Base-by-base conservation (phyloP, 1,140 invertebrate genomes). In the Trichoplusia ni region DNA sequence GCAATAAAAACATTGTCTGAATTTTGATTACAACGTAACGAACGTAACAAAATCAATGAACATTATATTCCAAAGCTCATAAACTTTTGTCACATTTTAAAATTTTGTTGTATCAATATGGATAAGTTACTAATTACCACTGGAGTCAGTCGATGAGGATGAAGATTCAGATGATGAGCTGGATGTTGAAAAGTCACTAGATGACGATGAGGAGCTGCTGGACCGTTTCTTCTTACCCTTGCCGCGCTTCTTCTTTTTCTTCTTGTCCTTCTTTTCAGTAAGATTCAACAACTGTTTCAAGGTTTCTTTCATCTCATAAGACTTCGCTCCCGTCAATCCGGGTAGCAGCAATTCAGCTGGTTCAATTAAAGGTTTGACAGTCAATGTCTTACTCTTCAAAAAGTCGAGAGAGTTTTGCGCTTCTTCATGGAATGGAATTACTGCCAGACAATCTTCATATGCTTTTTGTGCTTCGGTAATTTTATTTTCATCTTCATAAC, bases 401-500 rank as follows among this genome's bases (percentile, higher is more conserved):
- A 94, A 95, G 49, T 96, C 95, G 53, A 97, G 92, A 0, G 95
- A 96, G 75, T 95, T 95, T 64, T 95, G 93, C 0, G 96, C 96
- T 83, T 97, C 96, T 73, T 96, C 95, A 85, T 97, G 96, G 76
- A 94, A 95, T 0, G 96, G 95, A 70, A 95, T 94, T 13, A 97
- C 94, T 7, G 93, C 92, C 13, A 97, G 85, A 79, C 96, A 97
- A 76, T 95, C 95, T 76, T 95, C 95, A 73, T 97, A 98, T 0
- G 95, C 94, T 66, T 96, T 96, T 13, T 95, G 92, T 2, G 96
- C 96, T 63, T 97, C 96, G 9, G 96, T 94, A 37, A 95, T 93
- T 73, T 96, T 96, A 71, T 95, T 95, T 68, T 96, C 95, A 71
- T 96, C 95, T 81, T 96, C 95, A 78, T 95, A 96, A 78, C 95